A percentile compares a stretch with the other conserved stretches of the same genome.
Conservation (phyloP, 2,888 invertebrate species). For the Scaptomyza reducta region DNA sequence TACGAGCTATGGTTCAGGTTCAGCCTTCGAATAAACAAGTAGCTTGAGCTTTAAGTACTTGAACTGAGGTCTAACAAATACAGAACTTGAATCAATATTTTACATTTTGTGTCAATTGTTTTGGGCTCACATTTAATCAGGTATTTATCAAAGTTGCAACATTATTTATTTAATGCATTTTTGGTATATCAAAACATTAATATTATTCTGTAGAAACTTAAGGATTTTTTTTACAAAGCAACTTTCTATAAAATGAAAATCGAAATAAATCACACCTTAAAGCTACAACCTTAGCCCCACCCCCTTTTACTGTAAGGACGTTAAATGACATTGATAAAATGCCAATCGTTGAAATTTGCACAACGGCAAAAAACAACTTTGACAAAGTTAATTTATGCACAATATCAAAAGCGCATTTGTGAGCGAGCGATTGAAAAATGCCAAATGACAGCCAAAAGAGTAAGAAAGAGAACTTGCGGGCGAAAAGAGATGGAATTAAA, state of each 20-base stretch:
- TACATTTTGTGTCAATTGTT: too few species aligned
- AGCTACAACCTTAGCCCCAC: slow-evolving; percentile 9
- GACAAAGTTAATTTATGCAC: slow-evolving; percentile 72
- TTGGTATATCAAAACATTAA: too few species aligned
- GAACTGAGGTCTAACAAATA: too few species aligned
- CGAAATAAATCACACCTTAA: slow-evolving; percentile 29
- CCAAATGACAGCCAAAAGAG: neutral
- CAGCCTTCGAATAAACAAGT: slow-evolving; percentile 19
- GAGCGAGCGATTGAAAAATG: slow-evolving; percentile 17
- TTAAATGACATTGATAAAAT: slow-evolving; percentile 45
- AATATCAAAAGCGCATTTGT: slow-evolving; percentile 59
- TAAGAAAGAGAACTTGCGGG: neutral
- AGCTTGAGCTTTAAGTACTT: neutral
- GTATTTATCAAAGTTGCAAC: too few species aligned
- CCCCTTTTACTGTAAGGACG: neutral
- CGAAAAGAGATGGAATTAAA: slow-evolving; percentile 11
- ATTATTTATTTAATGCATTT: too few species aligned
- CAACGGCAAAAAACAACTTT: slow-evolving; percentile 47
- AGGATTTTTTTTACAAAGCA: neutral
- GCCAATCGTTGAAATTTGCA: slow-evolving; percentile 52
- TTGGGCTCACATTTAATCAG: too few species aligned
- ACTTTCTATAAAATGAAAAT: slow-evolving; percentile 28
- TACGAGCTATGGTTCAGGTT: neutral
- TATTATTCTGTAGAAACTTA: neutral
- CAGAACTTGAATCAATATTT: too few species aligned